Conservation (phyloP, 2,888 invertebrate species). For the Drosophila vallismaia region DNA sequence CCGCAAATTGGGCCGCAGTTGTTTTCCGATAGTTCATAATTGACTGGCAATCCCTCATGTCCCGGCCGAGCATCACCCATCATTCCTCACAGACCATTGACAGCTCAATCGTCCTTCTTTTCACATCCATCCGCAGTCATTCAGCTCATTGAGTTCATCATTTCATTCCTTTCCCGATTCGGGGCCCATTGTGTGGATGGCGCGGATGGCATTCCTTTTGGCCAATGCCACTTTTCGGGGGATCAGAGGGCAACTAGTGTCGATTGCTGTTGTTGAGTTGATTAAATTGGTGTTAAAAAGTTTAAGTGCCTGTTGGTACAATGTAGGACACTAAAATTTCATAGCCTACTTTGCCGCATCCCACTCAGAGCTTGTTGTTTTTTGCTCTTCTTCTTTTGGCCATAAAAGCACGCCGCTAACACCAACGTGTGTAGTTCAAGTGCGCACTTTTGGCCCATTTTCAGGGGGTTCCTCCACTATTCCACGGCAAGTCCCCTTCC, state of each 20-base stretch:
- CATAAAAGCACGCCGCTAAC: slow-evolving; percentile 64
- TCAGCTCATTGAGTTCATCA: slow-evolving; percentile 36
- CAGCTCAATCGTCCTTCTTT: slow-evolving; percentile 40
- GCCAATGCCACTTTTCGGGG: background rate
- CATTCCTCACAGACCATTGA: slow-evolving; percentile 41
- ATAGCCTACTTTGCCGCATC: slow-evolving; percentile 64
- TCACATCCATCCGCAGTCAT: slow-evolving; percentile 18
- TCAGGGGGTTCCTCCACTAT: slow-evolving; percentile 12
- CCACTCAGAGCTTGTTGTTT: background rate
- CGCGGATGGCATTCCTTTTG: background rate
- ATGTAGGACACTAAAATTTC: slow-evolving; percentile 70
- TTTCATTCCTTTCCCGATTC: background rate
- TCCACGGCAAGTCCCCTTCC: slow-evolving; percentile 30
- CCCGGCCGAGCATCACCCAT: slow-evolving; percentile 9
- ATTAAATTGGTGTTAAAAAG: slow-evolving; percentile 76
- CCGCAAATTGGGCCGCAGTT: slow-evolving; percentile 21
- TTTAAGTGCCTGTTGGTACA: slow-evolving; percentile 70
- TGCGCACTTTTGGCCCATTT: slow-evolving; percentile 65
- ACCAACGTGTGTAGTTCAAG: slow-evolving; percentile 71
- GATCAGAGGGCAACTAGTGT: slow-evolving; percentile 35
- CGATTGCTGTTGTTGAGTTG: slow-evolving; percentile 55
- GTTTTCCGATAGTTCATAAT: slow-evolving; percentile 22
- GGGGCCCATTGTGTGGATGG: slow-evolving; percentile 11
- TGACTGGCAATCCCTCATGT: slow-evolving; percentile 38
- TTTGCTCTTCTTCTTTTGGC: slow-evolving; percentile 33